Evolutionary conservation across 2,113 vertebrate species (phyloP), one percentile per base, ranked within the genome.

Genomic region (Semnornis frantzii): DNA sequence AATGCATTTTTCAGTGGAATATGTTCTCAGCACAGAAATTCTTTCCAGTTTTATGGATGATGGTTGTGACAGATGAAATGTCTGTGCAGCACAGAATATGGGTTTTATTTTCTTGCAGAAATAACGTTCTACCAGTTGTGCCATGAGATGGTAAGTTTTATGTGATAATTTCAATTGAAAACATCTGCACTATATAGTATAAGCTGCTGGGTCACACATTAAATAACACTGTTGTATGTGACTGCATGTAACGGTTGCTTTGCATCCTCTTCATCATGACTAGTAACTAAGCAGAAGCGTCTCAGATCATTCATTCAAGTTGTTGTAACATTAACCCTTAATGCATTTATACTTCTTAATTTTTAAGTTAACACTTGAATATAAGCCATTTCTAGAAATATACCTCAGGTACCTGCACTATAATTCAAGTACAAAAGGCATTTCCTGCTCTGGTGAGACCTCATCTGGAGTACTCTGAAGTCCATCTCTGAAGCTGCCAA

Each of bases 41-140:
- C 84, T 88, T 83, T 86, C 81, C 37, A 34, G 64, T 82, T 93
- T 92, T 95, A 91, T 85, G 82, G 81, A 93, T 97, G 84, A 77
- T 48, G 46, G 50, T 10, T 90, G 34, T 82, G 90, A 94, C 55
- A 90, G 82, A 92, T 88, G 73, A 97, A 96, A 95, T 9, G 20
- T 37, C 76, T 87, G 44, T n/a, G 66, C 55, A 82, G 68, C 46
- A 73, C 21, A 37, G 52, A 88, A 95, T 48, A 18, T 48, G 42
- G 15, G 42, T 14, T 94, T 94, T 80, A 93, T 92, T 96, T 96
- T 93, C 90, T 93, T 88, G 33, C 46, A 94, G 90, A 95, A 96
- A 93, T 69, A 93, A 65, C 20, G 8, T 73, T 90, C 63, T 90
- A 81, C 90, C 48, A 93, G 59, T 80, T 92, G 46, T 92, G 65